Evolutionary conservation across 1,140 invertebrate species (phyloP), one percentile per base, ranked within the genome.

Genomic region (Mya arenaria): DNA sequence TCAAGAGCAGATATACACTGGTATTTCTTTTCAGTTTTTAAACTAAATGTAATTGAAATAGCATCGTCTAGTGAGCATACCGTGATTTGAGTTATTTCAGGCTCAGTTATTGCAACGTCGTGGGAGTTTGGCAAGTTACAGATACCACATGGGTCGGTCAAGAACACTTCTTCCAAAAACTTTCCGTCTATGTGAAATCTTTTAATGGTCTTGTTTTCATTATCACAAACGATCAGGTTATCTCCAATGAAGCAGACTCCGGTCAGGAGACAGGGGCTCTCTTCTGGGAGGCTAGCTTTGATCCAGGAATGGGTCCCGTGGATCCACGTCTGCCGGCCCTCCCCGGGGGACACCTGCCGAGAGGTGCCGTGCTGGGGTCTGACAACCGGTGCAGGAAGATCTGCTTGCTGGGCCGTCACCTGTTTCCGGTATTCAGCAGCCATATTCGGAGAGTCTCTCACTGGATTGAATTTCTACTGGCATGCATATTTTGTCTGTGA

Each of bases 121-220:
- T 15, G 25, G 30, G 77, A 80, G 48, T 69, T 71, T 6, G 55
- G 66, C 19, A 80, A 37, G 1, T 30, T 19, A 37, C 65, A 71
- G 10, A 80, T 71, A 6, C 77, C 77, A 62, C 77, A 80, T 28
- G 77, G 77, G 41, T 80, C 77, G 6, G 36, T 44, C 25, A 80
- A 71, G 48, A 68, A 60, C 32, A 80, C 30, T 39, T 80, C 63
- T n/a, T 80, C 77, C 0, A 58, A 23, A 37, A 80, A 80, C 23
- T 60, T 69, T 13, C 77, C 77, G 32, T 58, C 55, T 5, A 63
- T 28, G 23, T 68, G 37, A 41, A 80, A 80, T 23, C 77, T 25
- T 60, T 80, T 80, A 17, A 80, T 48, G 3, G 62, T 68, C 37
- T 80, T 80, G 48, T 80, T 80, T 30, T 80, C 77, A 52, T 80